Percentiles rank a stretch among this genome's conserved stretches.
These are phyloP conservation scores for Dicyrtomina minuta DNA, from an alignment of 2,888 invertebrate species.

Conservation along the genomic window DNA sequence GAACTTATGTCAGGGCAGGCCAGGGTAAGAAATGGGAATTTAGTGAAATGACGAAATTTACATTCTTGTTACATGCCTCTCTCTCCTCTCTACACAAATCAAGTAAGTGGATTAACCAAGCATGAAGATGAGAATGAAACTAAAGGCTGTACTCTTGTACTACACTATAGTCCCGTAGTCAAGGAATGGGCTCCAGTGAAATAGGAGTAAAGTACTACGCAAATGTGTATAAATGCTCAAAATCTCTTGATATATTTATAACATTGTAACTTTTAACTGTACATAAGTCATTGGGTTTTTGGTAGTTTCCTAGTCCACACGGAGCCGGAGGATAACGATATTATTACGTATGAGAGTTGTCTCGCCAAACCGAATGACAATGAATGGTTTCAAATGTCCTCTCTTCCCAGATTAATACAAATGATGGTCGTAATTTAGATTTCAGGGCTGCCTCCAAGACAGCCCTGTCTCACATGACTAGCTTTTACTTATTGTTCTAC, in stretches of 20 bases:
- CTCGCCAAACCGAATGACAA: conserved; percentile 30
- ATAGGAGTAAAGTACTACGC: too few relatives aligned
- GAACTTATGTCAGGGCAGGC: not conserved
- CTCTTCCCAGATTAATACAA: conserved; percentile 36
- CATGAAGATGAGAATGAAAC: not conserved
- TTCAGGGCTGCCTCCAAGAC: conserved; percentile 9
- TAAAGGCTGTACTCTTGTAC: not conserved
- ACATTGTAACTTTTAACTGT: too few relatives aligned
- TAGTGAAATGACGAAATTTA: conserved; percentile 10
- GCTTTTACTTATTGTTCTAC: conserved; percentile 10
- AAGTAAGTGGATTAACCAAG: conserved; percentile 19
- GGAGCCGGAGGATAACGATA: not conserved
- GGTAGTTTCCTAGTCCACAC: not conserved
- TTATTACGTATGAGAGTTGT: conserved; percentile 9
- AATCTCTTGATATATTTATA: too few relatives aligned
- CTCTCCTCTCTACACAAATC: too few relatives aligned
- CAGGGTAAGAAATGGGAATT: not conserved
- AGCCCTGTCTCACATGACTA: conserved; percentile 17
- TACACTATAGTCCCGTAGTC: too few relatives aligned
- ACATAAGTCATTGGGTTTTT: not conserved
- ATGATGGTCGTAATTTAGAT: conserved; percentile 37
- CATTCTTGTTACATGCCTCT: conserved; percentile 2
- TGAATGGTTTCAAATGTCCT: conserved; percentile 35
- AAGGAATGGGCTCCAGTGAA: too few relatives aligned
- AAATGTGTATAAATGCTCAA: too few relatives aligned